Evolutionary conservation across 2,797 vertebrate species (phyloP).

Genomic region (Paratrypauchen microcephalus): DNA sequence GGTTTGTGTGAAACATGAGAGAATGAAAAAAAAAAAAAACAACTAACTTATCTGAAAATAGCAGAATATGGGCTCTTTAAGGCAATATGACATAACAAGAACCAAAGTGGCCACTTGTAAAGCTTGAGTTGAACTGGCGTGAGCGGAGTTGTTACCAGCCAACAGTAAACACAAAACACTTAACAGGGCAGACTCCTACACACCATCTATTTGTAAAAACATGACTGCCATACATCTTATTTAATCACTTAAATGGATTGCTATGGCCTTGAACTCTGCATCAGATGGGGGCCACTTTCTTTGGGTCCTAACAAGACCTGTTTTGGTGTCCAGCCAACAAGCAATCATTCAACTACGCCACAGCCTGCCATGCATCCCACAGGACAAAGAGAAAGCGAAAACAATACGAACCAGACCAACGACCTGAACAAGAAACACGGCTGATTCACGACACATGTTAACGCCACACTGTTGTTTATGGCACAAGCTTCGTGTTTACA

Average conservation of each 20-base stretch:
- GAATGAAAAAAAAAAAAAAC: too few relatives aligned
- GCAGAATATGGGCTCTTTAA: too few relatives aligned
- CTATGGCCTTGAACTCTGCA: not conserved
- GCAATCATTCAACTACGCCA: conserved; percentile 71
- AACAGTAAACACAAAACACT: too few relatives aligned
- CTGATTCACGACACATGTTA: not conserved
- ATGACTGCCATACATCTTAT: not conserved
- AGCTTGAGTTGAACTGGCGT: too few relatives aligned
- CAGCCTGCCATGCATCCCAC: conserved; percentile 50
- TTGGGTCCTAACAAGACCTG: conserved; percentile 26
- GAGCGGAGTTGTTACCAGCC: too few relatives aligned
- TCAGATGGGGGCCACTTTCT: not conserved
- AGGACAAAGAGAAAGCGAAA: conserved; percentile 62
- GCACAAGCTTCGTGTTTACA: conserved; percentile 1
- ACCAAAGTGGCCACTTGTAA: too few relatives aligned
- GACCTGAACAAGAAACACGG: not conserved
- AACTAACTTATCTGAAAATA: too few relatives aligned
- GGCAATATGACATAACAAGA: too few relatives aligned
- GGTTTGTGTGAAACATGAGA: too few relatives aligned
- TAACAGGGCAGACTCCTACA: too few relatives aligned
- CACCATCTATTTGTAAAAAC: not conserved
- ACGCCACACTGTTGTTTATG: not conserved
- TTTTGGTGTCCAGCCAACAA: conserved; percentile 44
- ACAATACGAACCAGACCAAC: conserved; percentile 18
- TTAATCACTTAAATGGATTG: not conserved